Evolutionary conservation across 2,888 invertebrate genomes (phyloP).

Genomic region (Tiphia femorata): DNA sequence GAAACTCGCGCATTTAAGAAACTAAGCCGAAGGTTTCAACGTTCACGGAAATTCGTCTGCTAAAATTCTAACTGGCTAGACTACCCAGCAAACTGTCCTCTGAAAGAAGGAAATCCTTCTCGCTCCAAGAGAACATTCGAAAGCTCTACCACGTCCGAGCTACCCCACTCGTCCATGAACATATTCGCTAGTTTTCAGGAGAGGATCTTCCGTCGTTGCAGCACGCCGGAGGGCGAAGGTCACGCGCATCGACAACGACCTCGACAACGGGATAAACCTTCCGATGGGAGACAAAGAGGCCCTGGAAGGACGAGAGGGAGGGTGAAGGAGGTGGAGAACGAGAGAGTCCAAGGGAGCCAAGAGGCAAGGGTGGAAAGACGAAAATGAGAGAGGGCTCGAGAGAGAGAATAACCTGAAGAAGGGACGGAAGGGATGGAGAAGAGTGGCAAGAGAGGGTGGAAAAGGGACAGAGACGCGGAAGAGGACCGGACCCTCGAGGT

Average conservation of each 20-base stretch:
- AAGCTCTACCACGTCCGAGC: too few species aligned
- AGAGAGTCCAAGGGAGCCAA: conserved; percentile 4
- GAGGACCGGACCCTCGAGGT: conserved; percentile 15
- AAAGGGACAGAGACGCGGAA: conserved; percentile 10
- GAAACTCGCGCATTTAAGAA: too few species aligned
- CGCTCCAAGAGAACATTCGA: too few species aligned
- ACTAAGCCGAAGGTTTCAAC: too few species aligned
- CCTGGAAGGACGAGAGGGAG: not conserved
- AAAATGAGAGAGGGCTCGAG: conserved; percentile 4
- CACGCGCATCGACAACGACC: conserved; percentile 1
- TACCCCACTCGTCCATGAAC: too few species aligned
- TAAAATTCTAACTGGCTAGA: too few species aligned
- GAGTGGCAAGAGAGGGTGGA: conserved; percentile 5
- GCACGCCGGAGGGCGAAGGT: not conserved
- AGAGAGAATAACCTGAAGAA: conserved; percentile 1
- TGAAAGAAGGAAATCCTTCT: too few species aligned
- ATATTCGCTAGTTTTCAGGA: too few species aligned
- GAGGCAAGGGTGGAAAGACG: conserved; percentile 3
- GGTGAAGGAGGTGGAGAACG: conserved; percentile 8
- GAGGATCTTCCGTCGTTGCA: too few species aligned
- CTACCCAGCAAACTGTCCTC: too few species aligned
- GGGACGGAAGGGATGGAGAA: not conserved
- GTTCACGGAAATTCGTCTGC: too few species aligned
- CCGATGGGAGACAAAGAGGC: too few species aligned
- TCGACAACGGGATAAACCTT: conserved; percentile 11